phyloP scores from a whole-genome alignment of 2,113 vertebrate genomes.

The Gasterosteus nipponicus region DNA sequence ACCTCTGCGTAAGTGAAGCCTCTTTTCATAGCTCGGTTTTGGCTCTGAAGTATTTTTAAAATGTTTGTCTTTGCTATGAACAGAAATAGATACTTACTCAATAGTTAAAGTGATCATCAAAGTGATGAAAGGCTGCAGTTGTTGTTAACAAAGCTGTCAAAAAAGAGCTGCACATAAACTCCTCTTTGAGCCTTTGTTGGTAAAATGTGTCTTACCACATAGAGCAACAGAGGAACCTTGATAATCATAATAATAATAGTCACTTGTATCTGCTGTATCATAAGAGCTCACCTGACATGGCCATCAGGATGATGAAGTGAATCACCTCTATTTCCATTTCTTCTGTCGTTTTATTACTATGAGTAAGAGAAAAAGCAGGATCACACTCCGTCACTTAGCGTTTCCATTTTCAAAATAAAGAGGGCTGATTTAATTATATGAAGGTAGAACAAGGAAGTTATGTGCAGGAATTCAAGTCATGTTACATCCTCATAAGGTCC shows the following conservation, averaged over 20 bases:
- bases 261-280: neutral
- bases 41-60: too few species aligned
- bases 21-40: too few species aligned
- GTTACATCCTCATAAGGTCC: neutral
- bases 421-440: neutral
- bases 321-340: slow-evolving; percentile 23
- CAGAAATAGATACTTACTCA: too few species aligned
- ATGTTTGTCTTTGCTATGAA: too few species aligned
- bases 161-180: neutral
- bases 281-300: slow-evolving; percentile 28
- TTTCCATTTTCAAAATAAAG: neutral
- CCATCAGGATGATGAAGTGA: slow-evolving; percentile 8
- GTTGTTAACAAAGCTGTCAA: too few species aligned
- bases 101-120: too few species aligned
- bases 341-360: neutral
- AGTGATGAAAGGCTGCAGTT: too few species aligned
- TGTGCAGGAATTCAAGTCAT: neutral
- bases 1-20: too few species aligned
- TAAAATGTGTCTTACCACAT: neutral
- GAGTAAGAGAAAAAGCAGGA: neutral
- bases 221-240: neutral
- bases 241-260: neutral
- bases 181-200: neutral
- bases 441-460: neutral
- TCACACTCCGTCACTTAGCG: neutral